Evolutionary conservation across 2,888 invertebrate genomes (phyloP), one percentile per base, ranked within the genome.

Genomic region (Morinoia aosen): DNA sequence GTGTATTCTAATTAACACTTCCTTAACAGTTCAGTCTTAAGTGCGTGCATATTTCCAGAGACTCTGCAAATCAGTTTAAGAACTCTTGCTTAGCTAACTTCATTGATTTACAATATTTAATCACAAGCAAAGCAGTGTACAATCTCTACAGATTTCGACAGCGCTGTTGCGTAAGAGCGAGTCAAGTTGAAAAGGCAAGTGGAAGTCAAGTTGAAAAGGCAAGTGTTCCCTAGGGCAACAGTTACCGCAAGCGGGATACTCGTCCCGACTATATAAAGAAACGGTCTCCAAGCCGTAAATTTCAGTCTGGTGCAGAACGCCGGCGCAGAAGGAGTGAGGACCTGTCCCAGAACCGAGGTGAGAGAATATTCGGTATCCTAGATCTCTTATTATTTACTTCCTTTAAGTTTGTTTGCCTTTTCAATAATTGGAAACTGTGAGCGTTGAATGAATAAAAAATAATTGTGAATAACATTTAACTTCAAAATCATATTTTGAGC

Each of bases 241-340:
- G 76, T 76, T 76, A 76, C 76, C 25, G 76, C 76, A 10, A 33
- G 76, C 12, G 19, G 76, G 76, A 33, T 25, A 76, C 76, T 76
- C 76, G 76, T 76, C 33, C 76, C 0, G 90, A 90, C 90, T 90
- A 90, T 90, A 90, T 90, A 93, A 93, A 57, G 93, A 93, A 57
- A 16, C 57, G 57, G n/a, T 93, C 57, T 33, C 93, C 58, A 4
- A 4, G 56, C 57, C 16, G 57, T 93, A 93, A 93, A 93, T 93
- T 93, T 93, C 93, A 93, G 93, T 93, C 57, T 48, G 56, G 48
- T 39, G 56, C 57, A n/a, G 57, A 48, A 56, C 93, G 57, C 93
- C 57, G 57, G 33, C 11, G 33, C 1, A 93, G 93, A n/a, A 16
- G 93, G 93, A 90, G 90, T 40, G 40, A 90, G 40, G 14, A 48